These are phyloP conservation scores for Laodelphax striatellus DNA, from an alignment of 1,140 invertebrate species.

Conservation along the genomic window DNA sequence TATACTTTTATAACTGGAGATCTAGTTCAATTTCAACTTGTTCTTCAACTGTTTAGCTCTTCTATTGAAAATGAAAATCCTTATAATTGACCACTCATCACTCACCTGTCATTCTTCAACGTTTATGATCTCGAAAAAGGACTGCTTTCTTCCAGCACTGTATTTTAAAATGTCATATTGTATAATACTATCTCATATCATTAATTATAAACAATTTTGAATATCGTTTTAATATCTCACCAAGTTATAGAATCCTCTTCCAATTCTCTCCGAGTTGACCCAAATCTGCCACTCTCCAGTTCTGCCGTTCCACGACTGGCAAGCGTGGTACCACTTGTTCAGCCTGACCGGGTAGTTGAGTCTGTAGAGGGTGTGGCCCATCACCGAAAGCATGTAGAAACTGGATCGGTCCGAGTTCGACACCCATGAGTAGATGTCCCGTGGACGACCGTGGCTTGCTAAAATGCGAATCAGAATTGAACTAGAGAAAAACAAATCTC, in stretches of 20 bases:
- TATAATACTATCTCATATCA: no score
- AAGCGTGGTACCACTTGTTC: slow-evolving; percentile 73
- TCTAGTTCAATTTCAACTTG: no score
- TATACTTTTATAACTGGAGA: no score
- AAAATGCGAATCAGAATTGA: not conserved
- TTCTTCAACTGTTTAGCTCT: no score
- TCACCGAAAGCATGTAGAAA: slow-evolving; percentile 65
- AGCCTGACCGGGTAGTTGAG: slow-evolving; percentile 67
- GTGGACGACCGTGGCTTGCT: slow-evolving; percentile 53
- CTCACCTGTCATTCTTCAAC: no score
- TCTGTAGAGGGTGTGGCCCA: slow-evolving; percentile 67
- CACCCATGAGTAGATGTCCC: slow-evolving; percentile 61
- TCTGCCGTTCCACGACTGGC: slow-evolving; percentile 73
- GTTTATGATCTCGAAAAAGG: no score
- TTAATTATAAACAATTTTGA: no score
- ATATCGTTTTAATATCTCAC: slow-evolving; percentile 51
- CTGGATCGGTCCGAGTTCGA: slow-evolving; percentile 63
- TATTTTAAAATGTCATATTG: no score
- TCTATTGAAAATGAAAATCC: no score
- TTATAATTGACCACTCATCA: no score
- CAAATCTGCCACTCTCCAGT: slow-evolving; percentile 79
- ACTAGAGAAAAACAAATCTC: not conserved
- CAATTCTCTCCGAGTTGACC: slow-evolving; percentile 69
- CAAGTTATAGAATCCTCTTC: slow-evolving; percentile 69
- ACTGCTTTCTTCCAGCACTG: no score